phyloP scores from a whole-genome alignment of 2,888 invertebrate species.

The Drosophila emarginata region DNA sequence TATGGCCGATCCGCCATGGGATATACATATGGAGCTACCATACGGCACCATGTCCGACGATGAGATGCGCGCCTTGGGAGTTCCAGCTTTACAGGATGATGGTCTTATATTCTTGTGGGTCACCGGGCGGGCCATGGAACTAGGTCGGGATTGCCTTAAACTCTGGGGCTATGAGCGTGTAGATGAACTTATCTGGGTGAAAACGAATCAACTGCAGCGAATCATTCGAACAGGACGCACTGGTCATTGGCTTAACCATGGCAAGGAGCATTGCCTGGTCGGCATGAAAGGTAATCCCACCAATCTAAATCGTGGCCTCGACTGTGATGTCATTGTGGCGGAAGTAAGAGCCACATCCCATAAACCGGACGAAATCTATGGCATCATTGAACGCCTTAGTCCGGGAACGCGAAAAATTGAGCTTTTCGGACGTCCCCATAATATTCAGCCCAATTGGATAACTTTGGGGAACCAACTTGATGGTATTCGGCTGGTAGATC shows the following conservation, averaged over 20 bases:
- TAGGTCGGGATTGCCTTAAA: conserved; percentile 96
- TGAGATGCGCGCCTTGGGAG: conserved; percentile 97
- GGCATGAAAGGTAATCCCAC: conserved; percentile 98
- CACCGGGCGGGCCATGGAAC: conserved; percentile 92
- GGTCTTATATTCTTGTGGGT: conserved; percentile 99
- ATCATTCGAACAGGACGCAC: conserved; percentile 98
- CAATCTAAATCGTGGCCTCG: conserved; percentile 94
- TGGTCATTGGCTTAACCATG: conserved; percentile 99
- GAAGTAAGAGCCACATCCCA: conserved; percentile 99
- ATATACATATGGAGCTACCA: conserved; percentile 99
- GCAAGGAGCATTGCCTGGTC: conserved; percentile 98
- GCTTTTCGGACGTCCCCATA: conserved; percentile 97
- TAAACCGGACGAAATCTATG: conserved; percentile 99
- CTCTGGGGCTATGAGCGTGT: conserved; percentile 98
- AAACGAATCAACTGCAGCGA: conserved; percentile 98
- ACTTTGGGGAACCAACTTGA: conserved; percentile 98
- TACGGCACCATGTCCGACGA: conserved; percentile 99
- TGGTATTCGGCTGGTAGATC: conserved; percentile 95
- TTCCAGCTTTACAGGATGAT: conserved; percentile 96
- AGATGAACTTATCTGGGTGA: conserved; percentile 99
- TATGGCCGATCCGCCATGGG: conserved; percentile 99
- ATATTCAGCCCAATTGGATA: conserved; percentile 99
- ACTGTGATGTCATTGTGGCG: conserved; percentile 99
- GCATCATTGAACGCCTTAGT: conserved; percentile 97
- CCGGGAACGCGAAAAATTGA: conserved; percentile 99